Evolutionary conservation across 2,113 vertebrate genomes (phyloP).

Genomic region (Dasypus novemcinctus): DNA sequence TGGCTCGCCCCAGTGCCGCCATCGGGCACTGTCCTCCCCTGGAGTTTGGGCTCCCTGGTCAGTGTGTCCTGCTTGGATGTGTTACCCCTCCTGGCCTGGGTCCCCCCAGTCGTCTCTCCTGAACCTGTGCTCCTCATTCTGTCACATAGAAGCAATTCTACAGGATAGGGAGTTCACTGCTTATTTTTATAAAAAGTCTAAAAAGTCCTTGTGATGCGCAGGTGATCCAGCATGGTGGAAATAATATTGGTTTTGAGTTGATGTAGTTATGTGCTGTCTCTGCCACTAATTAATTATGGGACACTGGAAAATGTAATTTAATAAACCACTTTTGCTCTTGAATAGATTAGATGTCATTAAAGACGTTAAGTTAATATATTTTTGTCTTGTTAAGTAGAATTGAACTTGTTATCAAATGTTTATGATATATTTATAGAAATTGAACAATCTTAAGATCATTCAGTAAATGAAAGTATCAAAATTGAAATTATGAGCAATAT

Average conservation of each 20-base stretch:
- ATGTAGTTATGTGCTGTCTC: not conserved
- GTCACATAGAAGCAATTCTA: too few relatives aligned
- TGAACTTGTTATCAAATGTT: not conserved
- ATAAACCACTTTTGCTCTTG: not conserved
- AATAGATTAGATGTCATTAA: not conserved
- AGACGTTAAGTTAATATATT: not conserved
- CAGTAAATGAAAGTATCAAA: not conserved
- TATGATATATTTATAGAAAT: not conserved
- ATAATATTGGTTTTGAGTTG: not conserved
- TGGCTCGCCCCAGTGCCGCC: not conserved
- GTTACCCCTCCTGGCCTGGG: too few relatives aligned
- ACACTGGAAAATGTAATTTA: not conserved
- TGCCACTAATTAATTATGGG: not conserved
- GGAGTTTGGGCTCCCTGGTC: not conserved
- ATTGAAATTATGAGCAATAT: not conserved
- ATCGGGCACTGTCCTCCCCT: not conserved
- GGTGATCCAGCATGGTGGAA: too few relatives aligned
- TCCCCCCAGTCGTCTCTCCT: too few relatives aligned
- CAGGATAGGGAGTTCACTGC: too few relatives aligned
- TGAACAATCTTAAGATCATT: not conserved
- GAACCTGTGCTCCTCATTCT: too few relatives aligned
- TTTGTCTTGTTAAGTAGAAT: not conserved
- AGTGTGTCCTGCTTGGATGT: not conserved
- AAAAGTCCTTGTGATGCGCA: too few relatives aligned
- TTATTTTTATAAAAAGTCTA: too few relatives aligned